Evolutionary conservation across 1,140 invertebrate species (phyloP).

Genomic region (Eumeta japonica): DNA sequence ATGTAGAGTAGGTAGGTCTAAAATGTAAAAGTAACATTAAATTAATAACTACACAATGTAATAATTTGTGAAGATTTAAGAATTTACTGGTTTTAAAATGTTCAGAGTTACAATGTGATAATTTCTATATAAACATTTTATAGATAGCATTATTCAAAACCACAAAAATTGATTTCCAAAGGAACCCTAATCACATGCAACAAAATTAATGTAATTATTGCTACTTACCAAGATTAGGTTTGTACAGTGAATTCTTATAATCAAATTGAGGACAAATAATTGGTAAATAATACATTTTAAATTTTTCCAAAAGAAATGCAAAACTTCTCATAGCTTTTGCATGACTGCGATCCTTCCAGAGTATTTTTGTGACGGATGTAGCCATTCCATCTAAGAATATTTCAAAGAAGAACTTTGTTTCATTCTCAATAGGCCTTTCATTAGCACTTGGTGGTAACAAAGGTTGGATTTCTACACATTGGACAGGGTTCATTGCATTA

Average conservation of each 20-base stretch:
- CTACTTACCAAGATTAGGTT: slow-evolving; percentile 79
- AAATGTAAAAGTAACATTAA: no score
- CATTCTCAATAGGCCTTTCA: slow-evolving; percentile 86
- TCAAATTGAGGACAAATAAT: slow-evolving; percentile 90
- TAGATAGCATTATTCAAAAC: no score
- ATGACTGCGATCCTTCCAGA: slow-evolving; percentile 84
- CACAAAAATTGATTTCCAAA: no score
- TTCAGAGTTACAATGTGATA: no score
- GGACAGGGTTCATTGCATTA: slow-evolving; percentile 70
- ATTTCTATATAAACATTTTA: no score
- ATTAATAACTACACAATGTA: no score
- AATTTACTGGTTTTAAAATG: no score
- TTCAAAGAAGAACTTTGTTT: slow-evolving; percentile 85
- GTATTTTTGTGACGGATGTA: slow-evolving; percentile 80
- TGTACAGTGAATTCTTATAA: slow-evolving; percentile 80
- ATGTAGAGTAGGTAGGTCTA: slow-evolving; percentile 61
- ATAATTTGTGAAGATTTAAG: no score
- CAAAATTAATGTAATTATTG: no score
- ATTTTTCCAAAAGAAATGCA: slow-evolving; percentile 88
- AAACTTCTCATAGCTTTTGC: slow-evolving; percentile 79
- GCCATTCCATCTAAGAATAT: slow-evolving; percentile 89
- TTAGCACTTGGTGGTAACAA: slow-evolving; percentile 80
- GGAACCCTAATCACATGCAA: no score
- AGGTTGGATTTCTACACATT: slow-evolving; percentile 77
- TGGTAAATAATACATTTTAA: slow-evolving; percentile 87